Percentiles rank a stretch among this genome's conserved stretches.
phyloP scores from a whole-genome alignment of 2,797 vertebrate genomes.

The Hipposideros larvatus region DNA sequence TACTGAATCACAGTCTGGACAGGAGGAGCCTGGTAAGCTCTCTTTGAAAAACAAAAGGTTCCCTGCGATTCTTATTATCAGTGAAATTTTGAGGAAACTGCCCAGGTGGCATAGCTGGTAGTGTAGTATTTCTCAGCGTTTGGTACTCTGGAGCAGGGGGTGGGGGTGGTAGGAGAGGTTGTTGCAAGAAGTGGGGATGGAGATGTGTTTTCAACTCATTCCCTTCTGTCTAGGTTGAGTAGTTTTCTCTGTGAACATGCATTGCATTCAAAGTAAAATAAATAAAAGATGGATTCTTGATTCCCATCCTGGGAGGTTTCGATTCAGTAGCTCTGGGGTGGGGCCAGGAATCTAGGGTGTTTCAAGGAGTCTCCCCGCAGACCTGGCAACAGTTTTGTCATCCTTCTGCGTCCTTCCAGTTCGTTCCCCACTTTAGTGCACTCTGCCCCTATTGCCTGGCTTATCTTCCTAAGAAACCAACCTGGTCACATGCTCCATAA shows the following conservation, averaged over 20 bases:
- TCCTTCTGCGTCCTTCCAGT: background rate
- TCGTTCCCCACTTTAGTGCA: background rate
- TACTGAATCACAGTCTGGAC: background rate
- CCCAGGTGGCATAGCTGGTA: background rate
- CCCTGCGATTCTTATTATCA: background rate
- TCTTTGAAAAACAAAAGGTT: background rate
- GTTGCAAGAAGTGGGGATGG: background rate
- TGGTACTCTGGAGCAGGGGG: background rate
- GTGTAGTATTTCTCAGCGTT: background rate
- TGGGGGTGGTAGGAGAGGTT: background rate
- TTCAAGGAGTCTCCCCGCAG: background rate
- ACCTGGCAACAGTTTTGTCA: background rate
- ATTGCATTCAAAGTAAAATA: background rate
- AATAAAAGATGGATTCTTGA: background rate
- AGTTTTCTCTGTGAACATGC: background rate
- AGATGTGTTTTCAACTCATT: background rate
- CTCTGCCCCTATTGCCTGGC: background rate
- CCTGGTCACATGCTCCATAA: background rate
- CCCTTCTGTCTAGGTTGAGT: background rate
- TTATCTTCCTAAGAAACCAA: background rate
- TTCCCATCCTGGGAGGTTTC: background rate
- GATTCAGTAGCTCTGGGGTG: background rate
- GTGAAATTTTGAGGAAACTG: background rate
- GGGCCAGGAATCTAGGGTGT: background rate
- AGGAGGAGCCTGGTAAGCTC: background rate